Evolutionary conservation across 2,113 vertebrate genomes (phyloP), one percentile per base, ranked within the genome.

Genomic region (Cheilinus undulatus): DNA sequence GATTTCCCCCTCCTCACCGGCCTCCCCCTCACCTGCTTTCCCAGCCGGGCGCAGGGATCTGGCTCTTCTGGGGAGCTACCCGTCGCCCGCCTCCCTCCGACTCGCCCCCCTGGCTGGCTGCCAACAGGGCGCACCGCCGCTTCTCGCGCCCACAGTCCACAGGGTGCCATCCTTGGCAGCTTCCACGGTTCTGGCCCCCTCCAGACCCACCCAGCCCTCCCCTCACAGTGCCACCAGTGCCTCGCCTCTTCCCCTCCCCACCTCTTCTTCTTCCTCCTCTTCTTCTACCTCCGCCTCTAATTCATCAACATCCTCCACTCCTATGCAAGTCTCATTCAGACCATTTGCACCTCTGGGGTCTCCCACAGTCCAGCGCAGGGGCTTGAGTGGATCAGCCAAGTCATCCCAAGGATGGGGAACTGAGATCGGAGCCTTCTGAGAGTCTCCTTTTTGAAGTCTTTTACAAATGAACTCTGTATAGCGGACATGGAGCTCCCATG

Each of bases 401-500:
- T 86, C 94, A 3, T 92, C 90, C 51, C 94, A 89, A 51, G 93
- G 91, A 66, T 97, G 96, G 96, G 93, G 93, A 24, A 96, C 96
- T 40, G 97, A 97, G 86, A 95, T 97, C 0, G 96, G 96, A 67
- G 96, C 95, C 76, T 97, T 98, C 92, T 98, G 92, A 97, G 73
- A n/a, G 28, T 23, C 49, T 40, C 11, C 19, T 42, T 42, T 15
- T 19, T 42, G 14, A 8, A 7, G 17, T n/a, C 20, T 15, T 52
- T 60, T 58, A 60, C 60, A 67, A 78, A 78, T 53, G 69, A 83
- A 80, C 73, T 72, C 63, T 54, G 28, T 60, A 15, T 50, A 57
- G 65, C 17, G 68, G 73, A 78, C 79, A 61, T 67, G 63, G 53
- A 76, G 46, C 54, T 60, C 51, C 57, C 54, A 56, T 68, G 60